phyloP scores from a whole-genome alignment of 2,113 vertebrate genomes.

The Morphnarchus princeps region DNA sequence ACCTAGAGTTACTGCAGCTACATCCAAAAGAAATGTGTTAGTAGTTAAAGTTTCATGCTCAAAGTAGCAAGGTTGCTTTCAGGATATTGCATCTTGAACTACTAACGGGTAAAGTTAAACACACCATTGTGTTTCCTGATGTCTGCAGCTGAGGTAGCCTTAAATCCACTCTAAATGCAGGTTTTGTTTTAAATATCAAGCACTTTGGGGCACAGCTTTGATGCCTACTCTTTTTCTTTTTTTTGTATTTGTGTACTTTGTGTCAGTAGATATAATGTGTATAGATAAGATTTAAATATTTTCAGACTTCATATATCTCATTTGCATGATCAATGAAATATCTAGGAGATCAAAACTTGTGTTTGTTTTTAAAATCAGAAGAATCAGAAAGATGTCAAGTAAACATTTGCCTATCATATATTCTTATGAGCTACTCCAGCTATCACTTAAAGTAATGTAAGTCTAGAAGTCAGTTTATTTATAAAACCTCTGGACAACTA shows the following conservation, averaged over 20 bases:
- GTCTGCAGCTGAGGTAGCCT: not conserved
- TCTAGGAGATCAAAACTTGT: not conserved
- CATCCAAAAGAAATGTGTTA: not conserved
- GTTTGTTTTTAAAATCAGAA: not conserved
- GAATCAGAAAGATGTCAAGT: not conserved
- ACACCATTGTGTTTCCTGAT: not conserved
- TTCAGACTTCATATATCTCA: not conserved
- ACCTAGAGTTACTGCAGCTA: not conserved
- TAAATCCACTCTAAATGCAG: not conserved
- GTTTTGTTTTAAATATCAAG: not conserved
- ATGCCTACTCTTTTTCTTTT: not conserved
- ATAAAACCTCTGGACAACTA: not conserved
- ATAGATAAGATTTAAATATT: not conserved
- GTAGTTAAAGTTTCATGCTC: not conserved
- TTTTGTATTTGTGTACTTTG: not conserved
- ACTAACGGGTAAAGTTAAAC: not conserved
- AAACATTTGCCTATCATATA: not conserved
- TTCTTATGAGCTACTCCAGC: not conserved
- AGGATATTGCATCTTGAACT: not conserved
- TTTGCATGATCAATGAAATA: not conserved
- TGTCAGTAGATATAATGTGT: not conserved
- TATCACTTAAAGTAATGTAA: not conserved
- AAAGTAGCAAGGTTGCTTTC: not conserved
- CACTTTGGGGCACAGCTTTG: not conserved
- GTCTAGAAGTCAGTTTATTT: not conserved